Evolutionary conservation across 2,113 vertebrate genomes (phyloP), one percentile per base, ranked within the genome.

Genomic region (Odocoileus hemionus): DNA sequence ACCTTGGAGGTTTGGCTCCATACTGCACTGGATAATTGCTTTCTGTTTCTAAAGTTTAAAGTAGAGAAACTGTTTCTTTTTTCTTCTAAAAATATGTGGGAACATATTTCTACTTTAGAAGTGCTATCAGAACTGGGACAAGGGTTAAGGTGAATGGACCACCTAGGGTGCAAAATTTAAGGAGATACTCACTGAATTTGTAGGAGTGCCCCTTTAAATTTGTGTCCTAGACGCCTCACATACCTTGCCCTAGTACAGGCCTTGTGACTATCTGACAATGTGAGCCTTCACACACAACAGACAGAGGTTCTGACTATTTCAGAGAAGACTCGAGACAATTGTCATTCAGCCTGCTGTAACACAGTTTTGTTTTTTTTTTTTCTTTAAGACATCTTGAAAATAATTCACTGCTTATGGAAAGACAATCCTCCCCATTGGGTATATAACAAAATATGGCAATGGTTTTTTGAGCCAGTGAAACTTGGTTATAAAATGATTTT

Each of bases 21-120:
- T 97, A 98, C 96, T 97, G 98, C 86, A 21, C 85, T 96, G 67
- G 90, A 85, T 96, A 98, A 98, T 97, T 97, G 87, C 86, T 90
- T 97, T 98, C 91, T 97, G 92, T 97, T 97, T 95, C 52, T 88
- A 89, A 82, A 96, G 87, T 95, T 97, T 97, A 91, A 98, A 70
- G 28, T 92, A 85, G 39, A 97, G 94, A 97, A 97, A 98, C 52
- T 96, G 96, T 96, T 80, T 14, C 50, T 55, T 86, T 82, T 82
- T 85, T 91, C 52, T 93, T 96, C 25, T 91, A 84, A 93, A 92
- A 95, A 76, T 60, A 16, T n/a, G 4, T 86, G 55, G 36, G 33
- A 70, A 94, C 5, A 78, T 15, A 94, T 70, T 96, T 95, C 52
- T 83, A 64, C 14, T 39, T 19, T 89, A 30, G 26, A 94, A 92